These are phyloP conservation scores for Baccha elongata DNA, from an alignment of 2,888 invertebrate species.

Conservation along the genomic window DNA sequence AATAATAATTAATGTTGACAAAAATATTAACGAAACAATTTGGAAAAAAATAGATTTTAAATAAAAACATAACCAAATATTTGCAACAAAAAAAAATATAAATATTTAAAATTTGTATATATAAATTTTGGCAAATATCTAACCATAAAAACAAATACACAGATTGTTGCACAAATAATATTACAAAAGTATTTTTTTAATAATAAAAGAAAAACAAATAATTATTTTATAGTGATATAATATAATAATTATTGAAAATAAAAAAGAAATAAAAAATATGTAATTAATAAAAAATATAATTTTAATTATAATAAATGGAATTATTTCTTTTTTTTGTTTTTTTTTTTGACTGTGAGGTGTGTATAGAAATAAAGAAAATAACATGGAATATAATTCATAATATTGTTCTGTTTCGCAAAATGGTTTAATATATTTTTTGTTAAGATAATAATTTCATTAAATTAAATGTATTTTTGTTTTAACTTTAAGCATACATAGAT, in stretches of 20 bases:
- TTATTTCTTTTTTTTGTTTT: slow-evolving; percentile 48
- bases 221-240: slow-evolving; percentile 26
- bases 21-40: slow-evolving; percentile 25
- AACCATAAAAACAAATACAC: slow-evolving; percentile 24
- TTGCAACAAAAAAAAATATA: slow-evolving; percentile 36
- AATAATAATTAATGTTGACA: slow-evolving; percentile 28
- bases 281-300: slow-evolving; percentile 66
- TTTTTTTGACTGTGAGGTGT: slow-evolving; percentile 65
- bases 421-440: slow-evolving; percentile 34
- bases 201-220: slow-evolving; percentile 29
- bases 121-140: slow-evolving; percentile 28
- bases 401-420: slow-evolving; percentile 67
- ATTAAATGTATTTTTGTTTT: slow-evolving; percentile 32
- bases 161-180: slow-evolving; percentile 55
- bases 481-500: slow-evolving; percentile 40
- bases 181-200: slow-evolving; percentile 46
- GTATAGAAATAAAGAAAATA: slow-evolving; percentile 69
- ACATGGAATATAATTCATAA: slow-evolving; percentile 70
- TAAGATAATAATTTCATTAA: slow-evolving; percentile 38
- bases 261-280: slow-evolving; percentile 57
- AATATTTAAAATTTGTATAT: slow-evolving; percentile 10
- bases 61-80: slow-evolving; percentile 33
- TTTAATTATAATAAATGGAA: slow-evolving; percentile 73
- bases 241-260: slow-evolving; percentile 51
- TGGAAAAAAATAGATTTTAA: slow-evolving; percentile 14